These are phyloP conservation scores for Calephelis nemesis DNA, from an alignment of 1,140 invertebrate species.

Conservation along the genomic window DNA sequence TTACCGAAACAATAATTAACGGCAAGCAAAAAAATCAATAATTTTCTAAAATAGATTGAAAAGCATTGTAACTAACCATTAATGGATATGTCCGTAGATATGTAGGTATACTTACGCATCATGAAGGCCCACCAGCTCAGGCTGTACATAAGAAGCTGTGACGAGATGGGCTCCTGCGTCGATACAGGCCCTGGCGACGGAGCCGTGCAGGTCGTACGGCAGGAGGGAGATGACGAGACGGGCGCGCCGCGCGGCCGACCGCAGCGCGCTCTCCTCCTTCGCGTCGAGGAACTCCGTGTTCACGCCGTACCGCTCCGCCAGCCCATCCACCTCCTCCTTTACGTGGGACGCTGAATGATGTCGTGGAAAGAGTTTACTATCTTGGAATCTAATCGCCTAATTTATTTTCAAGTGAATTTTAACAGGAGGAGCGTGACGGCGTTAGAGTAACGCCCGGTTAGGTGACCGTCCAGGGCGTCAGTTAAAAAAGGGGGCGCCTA, in stretches of 20 bases:
- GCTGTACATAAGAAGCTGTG: slow-evolving; percentile 96
- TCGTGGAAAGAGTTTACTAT: slow-evolving; percentile 40
- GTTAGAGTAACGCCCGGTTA: too few species aligned
- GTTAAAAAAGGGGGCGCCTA: too few species aligned
- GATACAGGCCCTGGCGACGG: slow-evolving; percentile 93
- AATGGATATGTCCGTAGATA: too few species aligned
- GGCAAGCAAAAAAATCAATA: too few species aligned
- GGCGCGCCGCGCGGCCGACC: slow-evolving; percentile 38
- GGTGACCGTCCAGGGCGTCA: too few species aligned
- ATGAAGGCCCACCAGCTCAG: slow-evolving; percentile 90
- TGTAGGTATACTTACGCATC: slow-evolving; percentile 81
- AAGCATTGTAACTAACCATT: too few species aligned
- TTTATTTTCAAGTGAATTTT: too few species aligned
- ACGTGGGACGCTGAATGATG: slow-evolving; percentile 86
- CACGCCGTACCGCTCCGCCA: slow-evolving; percentile 90
- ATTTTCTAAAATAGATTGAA: too few species aligned
- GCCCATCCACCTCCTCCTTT: slow-evolving; percentile 91
- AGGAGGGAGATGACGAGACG: slow-evolving; percentile 89
- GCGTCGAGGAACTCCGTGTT: slow-evolving; percentile 89
- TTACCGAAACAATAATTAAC: too few species aligned
- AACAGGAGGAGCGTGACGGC: too few species aligned
- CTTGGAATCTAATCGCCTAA: too few species aligned
- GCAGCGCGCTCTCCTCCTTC: slow-evolving; percentile 83
- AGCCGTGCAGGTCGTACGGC: slow-evolving; percentile 94
- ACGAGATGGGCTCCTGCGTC: slow-evolving; percentile 93